Evolutionary conservation across 2,113 vertebrate genomes (phyloP).

Genomic region (Upupa epops): DNA sequence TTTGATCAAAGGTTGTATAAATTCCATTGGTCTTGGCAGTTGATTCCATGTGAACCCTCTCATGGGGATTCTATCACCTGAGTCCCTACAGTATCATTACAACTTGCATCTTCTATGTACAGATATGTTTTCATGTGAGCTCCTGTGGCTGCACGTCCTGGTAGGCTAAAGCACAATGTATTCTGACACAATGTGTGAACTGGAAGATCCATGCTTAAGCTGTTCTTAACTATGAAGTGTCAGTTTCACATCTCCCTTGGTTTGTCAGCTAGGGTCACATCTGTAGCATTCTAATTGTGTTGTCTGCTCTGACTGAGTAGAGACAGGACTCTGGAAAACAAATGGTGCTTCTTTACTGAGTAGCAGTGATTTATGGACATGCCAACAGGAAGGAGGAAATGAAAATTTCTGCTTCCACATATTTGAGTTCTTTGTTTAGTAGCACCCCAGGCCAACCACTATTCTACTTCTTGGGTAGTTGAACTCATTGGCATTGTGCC

Average conservation of each 20-base stretch:
- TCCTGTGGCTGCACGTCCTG: not conserved
- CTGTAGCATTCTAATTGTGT: not conserved
- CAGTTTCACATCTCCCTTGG: not conserved
- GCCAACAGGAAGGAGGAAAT: not conserved
- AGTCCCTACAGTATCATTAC: not conserved
- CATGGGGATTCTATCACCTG: not conserved
- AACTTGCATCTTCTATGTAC: not conserved
- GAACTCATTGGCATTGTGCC: constrained; percentile 36
- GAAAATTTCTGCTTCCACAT: not conserved
- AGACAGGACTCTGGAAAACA: not conserved
- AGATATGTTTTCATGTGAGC: not conserved
- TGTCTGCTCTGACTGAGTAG: not conserved
- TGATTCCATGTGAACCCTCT: not conserved
- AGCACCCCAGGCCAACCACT: not conserved
- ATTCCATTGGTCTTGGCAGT: not conserved
- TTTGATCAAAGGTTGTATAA: constrained; percentile 14
- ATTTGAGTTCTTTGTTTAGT: not conserved
- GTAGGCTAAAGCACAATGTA: not conserved
- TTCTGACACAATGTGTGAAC: not conserved
- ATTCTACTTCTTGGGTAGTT: constrained; percentile 5
- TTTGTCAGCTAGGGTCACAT: not conserved
- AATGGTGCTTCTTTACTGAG: not conserved
- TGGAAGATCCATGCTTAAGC: not conserved
- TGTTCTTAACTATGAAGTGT: not conserved
- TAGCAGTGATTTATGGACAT: not conserved